Conservation (phyloP, 1,140 invertebrate species). For the Lethrus apterus region DNA sequence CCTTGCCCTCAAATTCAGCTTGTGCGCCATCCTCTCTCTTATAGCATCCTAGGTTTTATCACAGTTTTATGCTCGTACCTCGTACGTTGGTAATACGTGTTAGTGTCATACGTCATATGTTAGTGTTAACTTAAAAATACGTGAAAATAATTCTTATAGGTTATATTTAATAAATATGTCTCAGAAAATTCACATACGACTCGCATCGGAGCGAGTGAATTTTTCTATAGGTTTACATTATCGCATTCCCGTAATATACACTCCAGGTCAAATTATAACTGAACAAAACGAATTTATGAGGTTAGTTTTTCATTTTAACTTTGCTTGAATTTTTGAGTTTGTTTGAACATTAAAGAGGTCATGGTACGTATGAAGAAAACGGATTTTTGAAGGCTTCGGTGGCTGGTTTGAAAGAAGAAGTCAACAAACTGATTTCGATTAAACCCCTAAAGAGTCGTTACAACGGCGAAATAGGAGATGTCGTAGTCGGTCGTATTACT, state of each 20-base stretch:
- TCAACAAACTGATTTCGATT: slow-evolving; percentile 91
- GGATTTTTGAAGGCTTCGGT: slow-evolving; percentile 83
- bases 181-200: slow-evolving; percentile 41
- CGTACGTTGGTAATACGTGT: no score
- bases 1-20: no score
- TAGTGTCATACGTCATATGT: no score
- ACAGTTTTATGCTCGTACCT: no score
- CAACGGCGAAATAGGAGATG: slow-evolving; percentile 94
- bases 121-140: background rate
- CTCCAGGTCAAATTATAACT: slow-evolving; percentile 80
- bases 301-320: slow-evolving; percentile 42
- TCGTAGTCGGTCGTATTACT: slow-evolving; percentile 88
- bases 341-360: slow-evolving; percentile 71
- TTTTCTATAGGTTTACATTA: slow-evolving; percentile 49
- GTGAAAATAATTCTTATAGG: background rate
- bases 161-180: slow-evolving; percentile 13
- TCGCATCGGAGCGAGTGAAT: slow-evolving; percentile 44
- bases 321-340: slow-evolving; percentile 12
- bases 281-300: slow-evolving; percentile 78
- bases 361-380: slow-evolving; percentile 88
- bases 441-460: slow-evolving; percentile 83
- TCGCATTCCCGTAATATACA: slow-evolving; percentile 62
- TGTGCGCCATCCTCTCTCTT: no score
- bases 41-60: no score
- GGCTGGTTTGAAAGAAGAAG: slow-evolving; percentile 85